Evolutionary conservation across 2,888 invertebrate genomes (phyloP), one percentile per base, ranked within the genome.

Genomic region (Dromius quadrimaculatus): DNA sequence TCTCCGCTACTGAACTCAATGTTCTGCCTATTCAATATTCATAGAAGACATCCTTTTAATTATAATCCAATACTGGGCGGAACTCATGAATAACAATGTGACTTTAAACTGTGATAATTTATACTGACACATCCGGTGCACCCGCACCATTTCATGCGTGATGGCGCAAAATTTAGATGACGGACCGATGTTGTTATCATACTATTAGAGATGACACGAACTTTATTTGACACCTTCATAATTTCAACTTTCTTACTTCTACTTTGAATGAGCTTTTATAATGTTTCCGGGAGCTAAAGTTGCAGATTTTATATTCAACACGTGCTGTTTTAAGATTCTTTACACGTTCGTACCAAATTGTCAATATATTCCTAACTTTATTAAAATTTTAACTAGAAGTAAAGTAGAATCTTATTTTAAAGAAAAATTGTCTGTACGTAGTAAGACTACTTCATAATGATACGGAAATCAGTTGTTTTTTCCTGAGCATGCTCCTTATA

Each of bases 91-190:
- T 64, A 50, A 36, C 64, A 64, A 64, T 64, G 64, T 50, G 41
- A 50, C 64, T 45, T 47, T 47, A 47, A 64, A 62, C 62, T 62
- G 62, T 62, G 62, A 62, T 62, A 62, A 62, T 62, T 62, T 62
- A 62, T 62, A 41, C 62, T 8, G 41, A 13, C 23, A 22, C 20
- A n/a, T 34, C 36, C 28, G 50, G 11, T 54, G 50, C 32, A 28
- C 11, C 13, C 28, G 50, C 50, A 2, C 5, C 28, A 11, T 11
- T n/a, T 9, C 50, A 23, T 23, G 15, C 8, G 50, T 41, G n/a
- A n/a, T n/a, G n/a, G n/a, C n/a, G 41, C 41, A 15, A 41, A 41
- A 41, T 41, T 41, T 17, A 15, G 41, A 13, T 47, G 47, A 47
- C 47, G 28, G 15, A 28, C n/a, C n/a, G 50, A 15, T 15, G 23